A percentile compares a stretch with the other conserved stretches of the same genome.
These are phyloP conservation scores for Denticeps clupeoides DNA, from an alignment of 2,797 vertebrate genomes.

Conservation along the genomic window DNA sequence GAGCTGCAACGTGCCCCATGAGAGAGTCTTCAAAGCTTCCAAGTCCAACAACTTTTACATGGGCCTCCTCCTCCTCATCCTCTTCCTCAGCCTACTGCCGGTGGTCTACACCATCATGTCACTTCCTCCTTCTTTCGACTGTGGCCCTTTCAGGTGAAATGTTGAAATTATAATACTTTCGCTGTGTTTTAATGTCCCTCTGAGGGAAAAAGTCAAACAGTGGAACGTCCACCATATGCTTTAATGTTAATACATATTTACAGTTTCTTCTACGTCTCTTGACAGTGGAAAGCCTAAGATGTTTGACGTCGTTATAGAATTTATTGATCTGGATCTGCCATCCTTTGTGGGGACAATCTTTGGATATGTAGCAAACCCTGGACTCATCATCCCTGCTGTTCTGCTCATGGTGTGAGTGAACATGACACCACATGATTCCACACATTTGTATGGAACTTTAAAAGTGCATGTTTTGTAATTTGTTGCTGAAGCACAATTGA, in stretches of 20 bases:
- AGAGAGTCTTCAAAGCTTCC: slow-evolving; percentile 93
- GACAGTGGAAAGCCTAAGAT: slow-evolving; percentile 82
- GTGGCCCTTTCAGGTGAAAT: slow-evolving; percentile 97
- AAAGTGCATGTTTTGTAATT: too few species aligned
- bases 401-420: slow-evolving; percentile 68
- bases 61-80: slow-evolving; percentile 87
- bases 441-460: background rate
- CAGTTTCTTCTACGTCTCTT: slow-evolving; percentile 15
- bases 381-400: slow-evolving; percentile 89
- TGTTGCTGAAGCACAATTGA: too few species aligned
- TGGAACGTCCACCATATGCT: too few species aligned
- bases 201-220: too few species aligned
- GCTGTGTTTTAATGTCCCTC: too few species aligned
- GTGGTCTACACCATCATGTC: slow-evolving; percentile 97
- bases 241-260: too few species aligned
- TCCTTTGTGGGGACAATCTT: slow-evolving; percentile 88
- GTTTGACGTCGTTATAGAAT: slow-evolving; percentile 91
- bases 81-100: slow-evolving; percentile 90
- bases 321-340: slow-evolving; percentile 82
- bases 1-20: slow-evolving; percentile 92
- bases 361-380: slow-evolving; percentile 85
- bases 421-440: too few species aligned
- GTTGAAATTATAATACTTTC: too few species aligned
- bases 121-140: slow-evolving; percentile 91
- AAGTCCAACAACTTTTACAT: slow-evolving; percentile 99